A percentile compares a stretch with the other conserved stretches of the same genome.
Evolutionary conservation across 1,140 invertebrate species (phyloP).

Genomic region (Drosophila jambulina): DNA sequence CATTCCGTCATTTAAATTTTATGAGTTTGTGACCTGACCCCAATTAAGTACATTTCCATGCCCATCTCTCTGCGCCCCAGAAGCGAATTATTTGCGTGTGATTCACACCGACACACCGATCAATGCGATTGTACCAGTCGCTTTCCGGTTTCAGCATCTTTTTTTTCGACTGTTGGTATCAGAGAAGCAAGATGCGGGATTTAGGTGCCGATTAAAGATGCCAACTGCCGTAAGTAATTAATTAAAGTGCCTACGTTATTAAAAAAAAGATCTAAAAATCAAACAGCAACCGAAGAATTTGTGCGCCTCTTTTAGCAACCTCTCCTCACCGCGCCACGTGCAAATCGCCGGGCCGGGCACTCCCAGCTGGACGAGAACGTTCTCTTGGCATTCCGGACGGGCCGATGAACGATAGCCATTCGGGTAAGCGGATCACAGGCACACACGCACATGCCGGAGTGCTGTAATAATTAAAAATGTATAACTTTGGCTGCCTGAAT

Average conservation of each 20-base stretch:
- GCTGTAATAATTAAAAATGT: conserved; percentile 34
- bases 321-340: conserved; percentile 25
- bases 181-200: not conserved
- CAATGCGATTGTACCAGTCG: not conserved
- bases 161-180: too few relatives aligned
- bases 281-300: not conserved
- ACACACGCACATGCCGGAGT: conserved; percentile 1
- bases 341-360: conserved; percentile 17
- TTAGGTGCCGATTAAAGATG: not conserved
- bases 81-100: conserved; percentile 3
- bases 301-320: not conserved
- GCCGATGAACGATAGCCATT: conserved; percentile 12
- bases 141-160: not conserved
- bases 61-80: not conserved
- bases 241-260: conserved; percentile 44
- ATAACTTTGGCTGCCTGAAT: conserved; percentile 12
- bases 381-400: not conserved
- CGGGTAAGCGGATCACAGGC: conserved; percentile 2
- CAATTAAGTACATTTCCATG: conserved; percentile 24
- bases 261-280: not conserved
- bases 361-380: conserved; percentile 10
- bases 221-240: conserved; percentile 26
- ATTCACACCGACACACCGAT: conserved; percentile 4
- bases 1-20: conserved; percentile 29
- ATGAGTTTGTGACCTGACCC: conserved; percentile 61